phyloP scores from a whole-genome alignment of 2,113 vertebrate genomes.

The Ovis aries region ARS-UI_Ramb_v3.0 NC_056055.1:198539501-198540000 shows the following conservation, averaged over 20 bases:
- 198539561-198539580: not conserved
- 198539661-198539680: not conserved
- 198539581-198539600: not conserved
- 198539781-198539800: not conserved
- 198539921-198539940: not conserved
- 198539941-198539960: not conserved
- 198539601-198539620: not conserved
- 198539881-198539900: not conserved
- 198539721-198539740: not conserved
- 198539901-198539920: not conserved
- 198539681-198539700: not conserved
- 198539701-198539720: not conserved
- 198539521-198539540: not conserved
- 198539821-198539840: not conserved
- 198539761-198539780: not conserved
- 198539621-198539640: not conserved
- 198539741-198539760: not conserved
- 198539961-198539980: not conserved
- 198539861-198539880: not conserved
- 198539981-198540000: not conserved
- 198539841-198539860: not conserved
- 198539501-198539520: slow-evolving; percentile 57
- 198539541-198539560: slow-evolving; percentile 14
- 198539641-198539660: not conserved
- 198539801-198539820: not conserved